These are phyloP conservation scores for Cydia pomonella DNA, from an alignment of 1,140 invertebrate species.

Conservation along the genomic window DNA sequence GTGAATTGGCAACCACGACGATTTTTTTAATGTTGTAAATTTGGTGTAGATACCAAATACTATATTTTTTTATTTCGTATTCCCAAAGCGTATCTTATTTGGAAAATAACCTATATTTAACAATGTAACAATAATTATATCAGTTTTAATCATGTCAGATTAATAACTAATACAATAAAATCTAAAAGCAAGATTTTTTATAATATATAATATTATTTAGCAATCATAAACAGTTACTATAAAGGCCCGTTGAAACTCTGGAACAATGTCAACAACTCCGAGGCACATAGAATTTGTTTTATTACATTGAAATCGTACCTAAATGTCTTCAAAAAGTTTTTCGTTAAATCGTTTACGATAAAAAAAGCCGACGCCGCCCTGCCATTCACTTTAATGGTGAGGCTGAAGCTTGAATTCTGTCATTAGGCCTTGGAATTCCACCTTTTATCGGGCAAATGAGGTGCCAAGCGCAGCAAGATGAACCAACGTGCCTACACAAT, in stretches of 20 bases:
- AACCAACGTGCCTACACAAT: constrained; percentile 8
- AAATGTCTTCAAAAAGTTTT: constrained; percentile 26
- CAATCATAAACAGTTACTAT: constrained; percentile 22
- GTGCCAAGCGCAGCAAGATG: constrained; percentile 27
- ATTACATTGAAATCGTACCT: constrained; percentile 24
- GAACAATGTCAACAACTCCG: constrained; percentile 30
- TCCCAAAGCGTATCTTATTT: background rate
- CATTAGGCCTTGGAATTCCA: constrained; percentile 46
- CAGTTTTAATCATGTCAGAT: background rate
- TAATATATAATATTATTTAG: background rate
- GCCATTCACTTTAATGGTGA: constrained; percentile 43
- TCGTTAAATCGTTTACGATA: constrained; percentile 38
- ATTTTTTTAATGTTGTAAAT: background rate
- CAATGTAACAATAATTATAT: background rate
- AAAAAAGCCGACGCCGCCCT: constrained; percentile 41
- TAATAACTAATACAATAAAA: background rate
- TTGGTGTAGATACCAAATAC: background rate
- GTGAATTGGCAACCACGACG: constrained; percentile 7
- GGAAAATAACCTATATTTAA: background rate
- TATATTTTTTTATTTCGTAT: background rate
- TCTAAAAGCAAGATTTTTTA: background rate
- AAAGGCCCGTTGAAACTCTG: background rate
- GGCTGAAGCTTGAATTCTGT: constrained; percentile 43
- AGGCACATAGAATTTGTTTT: constrained; percentile 10
- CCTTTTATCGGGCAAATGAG: constrained; percentile 43